Percentiles rank a stretch among this genome's conserved stretches.
phyloP scores from a whole-genome alignment of 2,888 invertebrate genomes.

The Adela reaumurella region DNA sequence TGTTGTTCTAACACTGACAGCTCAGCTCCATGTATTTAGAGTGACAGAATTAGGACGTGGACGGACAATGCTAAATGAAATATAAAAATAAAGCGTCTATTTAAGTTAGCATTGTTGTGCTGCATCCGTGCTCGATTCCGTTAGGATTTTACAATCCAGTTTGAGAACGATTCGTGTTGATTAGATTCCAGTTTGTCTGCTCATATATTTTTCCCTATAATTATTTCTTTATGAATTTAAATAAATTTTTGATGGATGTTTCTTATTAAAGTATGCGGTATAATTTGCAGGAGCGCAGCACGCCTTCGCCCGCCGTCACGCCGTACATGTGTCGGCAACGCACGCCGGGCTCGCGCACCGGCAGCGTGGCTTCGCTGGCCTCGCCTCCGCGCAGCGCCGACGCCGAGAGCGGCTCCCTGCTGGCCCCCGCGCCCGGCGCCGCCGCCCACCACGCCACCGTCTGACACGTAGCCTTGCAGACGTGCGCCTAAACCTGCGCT shows the following conservation, averaged over 20 bases:
- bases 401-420: slow-evolving; percentile 12
- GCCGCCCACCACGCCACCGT: not conserved
- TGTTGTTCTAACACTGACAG: too few relatives aligned
- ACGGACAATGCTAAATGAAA: too few relatives aligned
- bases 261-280: too few relatives aligned
- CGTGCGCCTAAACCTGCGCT: not conserved
- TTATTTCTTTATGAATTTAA: slow-evolving; percentile 11
- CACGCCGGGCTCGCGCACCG: slow-evolving; percentile 59
- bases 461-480: not conserved
- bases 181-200: too few relatives aligned
- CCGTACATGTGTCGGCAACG: slow-evolving; percentile 81
- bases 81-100: too few relatives aligned
- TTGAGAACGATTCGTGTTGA: too few relatives aligned
- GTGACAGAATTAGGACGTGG: too few relatives aligned
- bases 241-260: slow-evolving; percentile 16
- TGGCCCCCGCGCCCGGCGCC: slow-evolving; percentile 5
- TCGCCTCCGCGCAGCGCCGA: slow-evolving; percentile 3
- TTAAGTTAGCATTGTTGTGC: too few relatives aligned
- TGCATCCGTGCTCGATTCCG: too few relatives aligned
- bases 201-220: slow-evolving; percentile 16
- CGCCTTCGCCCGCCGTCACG: slow-evolving; percentile 75
- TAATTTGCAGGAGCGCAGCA: slow-evolving; percentile 36
- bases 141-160: too few relatives aligned
- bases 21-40: too few relatives aligned
- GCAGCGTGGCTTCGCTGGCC: not conserved